Conservation (phyloP, 2,888 invertebrate species). For the Macaria notata region DNA sequence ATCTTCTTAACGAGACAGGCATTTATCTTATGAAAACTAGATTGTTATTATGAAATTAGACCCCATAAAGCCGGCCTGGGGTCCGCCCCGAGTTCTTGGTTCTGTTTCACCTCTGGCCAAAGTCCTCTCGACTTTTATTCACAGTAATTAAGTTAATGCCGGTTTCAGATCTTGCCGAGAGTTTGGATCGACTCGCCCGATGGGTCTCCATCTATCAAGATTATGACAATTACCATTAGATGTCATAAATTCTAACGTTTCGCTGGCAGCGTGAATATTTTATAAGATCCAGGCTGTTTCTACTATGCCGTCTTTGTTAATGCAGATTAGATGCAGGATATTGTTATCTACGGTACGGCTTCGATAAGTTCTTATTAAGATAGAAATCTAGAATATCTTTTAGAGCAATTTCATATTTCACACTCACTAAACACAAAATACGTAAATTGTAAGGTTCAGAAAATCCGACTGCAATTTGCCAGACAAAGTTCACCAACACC, state of each 20-base stretch:
- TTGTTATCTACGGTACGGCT: no score
- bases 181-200: conserved; percentile 49
- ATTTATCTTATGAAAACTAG: no score
- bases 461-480: background rate
- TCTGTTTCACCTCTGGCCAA: conserved; percentile 60
- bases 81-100: background rate
- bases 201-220: conserved; percentile 36
- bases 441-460: no score
- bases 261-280: conserved; percentile 13
- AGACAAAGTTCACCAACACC: conserved; percentile 2
- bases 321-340: conserved; percentile 1
- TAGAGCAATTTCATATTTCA: no score
- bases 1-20: no score
- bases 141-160: conserved; percentile 72
- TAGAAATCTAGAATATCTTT: no score
- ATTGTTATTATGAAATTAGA: no score
- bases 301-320: background rate
- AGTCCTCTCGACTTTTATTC: conserved; percentile 70
- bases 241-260: conserved; percentile 28
- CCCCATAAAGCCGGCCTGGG: no score
- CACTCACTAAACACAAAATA: no score
- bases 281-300: conserved; percentile 14
- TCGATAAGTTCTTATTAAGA: no score
- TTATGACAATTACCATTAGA: conserved; percentile 36
- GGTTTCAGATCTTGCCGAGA: conserved; percentile 62